A percentile compares a stretch with the other conserved stretches of the same genome.
Conservation (phyloP, 2,888 invertebrate genomes). For the Temnothorax unifasciatus region DNA sequence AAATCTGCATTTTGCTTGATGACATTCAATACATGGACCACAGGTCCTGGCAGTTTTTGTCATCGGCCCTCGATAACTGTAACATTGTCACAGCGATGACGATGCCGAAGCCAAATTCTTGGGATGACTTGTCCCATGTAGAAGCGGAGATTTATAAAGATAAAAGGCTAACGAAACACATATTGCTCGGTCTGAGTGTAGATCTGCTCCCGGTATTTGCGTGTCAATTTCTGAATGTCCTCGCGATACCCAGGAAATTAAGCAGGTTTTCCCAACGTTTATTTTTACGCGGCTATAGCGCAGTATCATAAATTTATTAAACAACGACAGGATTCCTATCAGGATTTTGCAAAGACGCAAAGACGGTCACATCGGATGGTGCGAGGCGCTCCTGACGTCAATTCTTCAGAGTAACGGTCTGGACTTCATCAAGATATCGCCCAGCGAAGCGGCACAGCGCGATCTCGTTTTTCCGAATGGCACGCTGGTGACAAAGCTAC, state of each 20-base stretch:
- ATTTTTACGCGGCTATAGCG: background rate
- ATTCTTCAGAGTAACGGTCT: slow-evolving; percentile 87
- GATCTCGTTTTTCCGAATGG: slow-evolving; percentile 86
- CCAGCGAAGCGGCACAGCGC: slow-evolving; percentile 79
- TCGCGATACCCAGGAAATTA: slow-evolving; percentile 88
- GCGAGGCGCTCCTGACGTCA: slow-evolving; percentile 87
- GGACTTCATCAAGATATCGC: slow-evolving; percentile 82
- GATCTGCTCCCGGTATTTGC: slow-evolving; percentile 87
- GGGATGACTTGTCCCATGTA: slow-evolving; percentile 76
- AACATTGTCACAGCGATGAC: slow-evolving; percentile 84
- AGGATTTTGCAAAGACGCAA: slow-evolving; percentile 53
- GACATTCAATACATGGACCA: slow-evolving; percentile 87
- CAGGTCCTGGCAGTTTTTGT: slow-evolving; percentile 78
- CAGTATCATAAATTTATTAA: background rate
- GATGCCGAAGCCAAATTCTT: slow-evolving; percentile 84
- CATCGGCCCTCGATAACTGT: slow-evolving; percentile 62
- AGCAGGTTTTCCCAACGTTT: slow-evolving; percentile 83
- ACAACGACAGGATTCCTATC: background rate
- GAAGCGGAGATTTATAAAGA: slow-evolving; percentile 68
- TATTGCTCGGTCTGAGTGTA: slow-evolving; percentile 85
- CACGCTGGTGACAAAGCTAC: slow-evolving; percentile 67
- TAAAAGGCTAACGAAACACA: slow-evolving; percentile 69
- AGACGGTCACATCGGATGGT: slow-evolving; percentile 86
- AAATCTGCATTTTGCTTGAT: slow-evolving; percentile 86
- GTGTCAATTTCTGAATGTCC: slow-evolving; percentile 89